A percentile compares a stretch with the other conserved stretches of the same genome.
Evolutionary conservation across 2,888 invertebrate genomes (phyloP).

Genomic region (Herminia tarsipennalis): DNA sequence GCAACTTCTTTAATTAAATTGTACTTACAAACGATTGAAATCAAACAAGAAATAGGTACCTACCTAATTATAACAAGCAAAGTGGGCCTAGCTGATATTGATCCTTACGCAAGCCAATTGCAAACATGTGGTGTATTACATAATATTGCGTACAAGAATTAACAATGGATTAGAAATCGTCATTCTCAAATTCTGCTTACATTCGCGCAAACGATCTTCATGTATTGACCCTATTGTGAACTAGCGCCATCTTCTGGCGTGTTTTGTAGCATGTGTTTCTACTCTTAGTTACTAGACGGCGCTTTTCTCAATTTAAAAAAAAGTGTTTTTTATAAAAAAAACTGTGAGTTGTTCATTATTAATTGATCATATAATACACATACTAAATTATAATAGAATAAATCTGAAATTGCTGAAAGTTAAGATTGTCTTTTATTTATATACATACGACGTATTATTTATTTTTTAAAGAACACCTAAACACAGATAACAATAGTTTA

Average conservation of each 20-base stretch:
- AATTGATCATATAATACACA: too few relatives aligned
- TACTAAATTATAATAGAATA: too few relatives aligned
- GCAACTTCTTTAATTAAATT: too few relatives aligned
- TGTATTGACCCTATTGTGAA: constrained; percentile 18
- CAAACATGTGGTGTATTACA: constrained; percentile 28
- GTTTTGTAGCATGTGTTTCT: background rate
- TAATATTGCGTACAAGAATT: constrained; percentile 24
- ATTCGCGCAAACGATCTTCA: constrained; percentile 4
- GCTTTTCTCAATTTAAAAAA: constrained; percentile 14
- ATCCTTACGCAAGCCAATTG: constrained; percentile 16
- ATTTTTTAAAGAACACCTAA: too few relatives aligned
- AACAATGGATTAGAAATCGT: constrained; percentile 42
- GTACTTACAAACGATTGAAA: background rate
- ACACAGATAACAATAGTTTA: too few relatives aligned
- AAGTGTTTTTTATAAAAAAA: background rate
- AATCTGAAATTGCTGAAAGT: background rate
- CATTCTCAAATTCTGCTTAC: constrained; percentile 23
- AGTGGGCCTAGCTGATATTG: constrained; percentile 6
- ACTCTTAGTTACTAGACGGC: constrained; percentile 28
- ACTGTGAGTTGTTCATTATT: too few relatives aligned
- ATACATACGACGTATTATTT: too few relatives aligned
- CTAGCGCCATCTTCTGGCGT: constrained; percentile 25
- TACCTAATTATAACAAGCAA: background rate
- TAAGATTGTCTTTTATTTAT: background rate
- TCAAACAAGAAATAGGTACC: background rate